These are phyloP conservation scores for Xenopus laevis DNA, from an alignment of 2,113 vertebrate genomes.

Conservation along the genomic window DNA sequence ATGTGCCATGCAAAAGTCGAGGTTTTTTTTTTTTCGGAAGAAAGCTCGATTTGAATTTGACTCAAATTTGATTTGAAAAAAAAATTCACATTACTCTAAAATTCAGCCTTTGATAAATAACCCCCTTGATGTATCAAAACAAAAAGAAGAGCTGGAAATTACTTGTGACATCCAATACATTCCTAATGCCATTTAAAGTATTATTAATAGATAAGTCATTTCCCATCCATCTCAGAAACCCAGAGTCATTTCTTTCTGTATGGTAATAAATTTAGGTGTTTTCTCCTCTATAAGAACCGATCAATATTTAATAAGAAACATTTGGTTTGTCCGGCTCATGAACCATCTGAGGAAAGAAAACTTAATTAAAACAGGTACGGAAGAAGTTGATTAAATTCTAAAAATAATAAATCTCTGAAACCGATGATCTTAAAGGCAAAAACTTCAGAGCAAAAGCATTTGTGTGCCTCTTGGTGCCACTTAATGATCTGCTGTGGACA, in stretches of 20 bases:
- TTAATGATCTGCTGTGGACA: too few relatives aligned
- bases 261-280: conserved; percentile 42
- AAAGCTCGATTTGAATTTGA: too few relatives aligned
- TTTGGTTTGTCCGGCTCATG: conserved; percentile 38
- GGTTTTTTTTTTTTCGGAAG: too few relatives aligned
- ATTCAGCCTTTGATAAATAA: too few relatives aligned
- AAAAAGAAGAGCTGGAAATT: conserved; percentile 2
- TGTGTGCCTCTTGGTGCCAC: too few relatives aligned
- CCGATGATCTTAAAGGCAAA: not conserved
- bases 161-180: conserved; percentile 19
- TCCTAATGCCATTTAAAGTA: conserved; percentile 26
- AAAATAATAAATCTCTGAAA: conserved; percentile 11
- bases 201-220: conserved; percentile 40
- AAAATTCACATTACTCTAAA: too few relatives aligned
- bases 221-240: conserved; percentile 27
- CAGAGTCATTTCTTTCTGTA: conserved; percentile 31
- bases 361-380: conserved; percentile 41
- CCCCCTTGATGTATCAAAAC: conserved; percentile 4
- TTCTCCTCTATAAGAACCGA: conserved; percentile 29
- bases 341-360: conserved; percentile 34
- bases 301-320: conserved; percentile 47
- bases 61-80: too few relatives aligned
- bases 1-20: too few relatives aligned
- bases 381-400: not conserved
- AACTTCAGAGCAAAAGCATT: not conserved